These are phyloP conservation scores for Dilophus febrilis DNA, from an alignment of 2,888 invertebrate species.

Conservation along the genomic window DNA sequence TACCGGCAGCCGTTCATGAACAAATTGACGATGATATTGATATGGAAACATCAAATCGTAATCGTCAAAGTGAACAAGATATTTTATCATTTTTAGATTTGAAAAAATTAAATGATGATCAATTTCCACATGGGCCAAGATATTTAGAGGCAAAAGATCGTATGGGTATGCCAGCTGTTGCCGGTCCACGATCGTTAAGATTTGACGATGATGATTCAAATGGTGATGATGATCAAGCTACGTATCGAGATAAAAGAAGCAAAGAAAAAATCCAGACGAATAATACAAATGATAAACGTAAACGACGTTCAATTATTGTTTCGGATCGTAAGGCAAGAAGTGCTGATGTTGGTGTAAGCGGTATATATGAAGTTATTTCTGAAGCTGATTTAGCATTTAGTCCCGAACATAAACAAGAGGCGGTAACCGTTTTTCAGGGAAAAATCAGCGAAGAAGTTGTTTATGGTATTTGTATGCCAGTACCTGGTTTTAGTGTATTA, in stretches of 20 bases:
- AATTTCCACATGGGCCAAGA: slow-evolving; percentile 58
- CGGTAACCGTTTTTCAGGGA: slow-evolving; percentile 76
- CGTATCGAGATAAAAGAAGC: slow-evolving; percentile 9
- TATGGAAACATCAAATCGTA: slow-evolving; percentile 3
- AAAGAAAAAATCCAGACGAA: slow-evolving; percentile 4
- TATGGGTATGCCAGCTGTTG: slow-evolving; percentile 36
- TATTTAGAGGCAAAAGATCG: slow-evolving; percentile 37
- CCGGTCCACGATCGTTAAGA: slow-evolving; percentile 34
- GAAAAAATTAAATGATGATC: slow-evolving; percentile 35
- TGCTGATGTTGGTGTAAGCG: slow-evolving; percentile 78
- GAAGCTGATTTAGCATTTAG: slow-evolving; percentile 83
- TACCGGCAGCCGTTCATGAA: slow-evolving; percentile 25
- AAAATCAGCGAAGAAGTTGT: slow-evolving; percentile 77
- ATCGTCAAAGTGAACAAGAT: slow-evolving; percentile 19
- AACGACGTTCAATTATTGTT: slow-evolving; percentile 47
- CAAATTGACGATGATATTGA: slow-evolving; percentile 19
- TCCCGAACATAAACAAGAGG: slow-evolving; percentile 60
- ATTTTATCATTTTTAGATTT: slow-evolving; percentile 24
- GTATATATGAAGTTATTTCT: slow-evolving; percentile 79
- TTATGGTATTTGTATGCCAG: slow-evolving; percentile 81
- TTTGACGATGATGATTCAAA: no score
- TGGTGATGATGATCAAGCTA: slow-evolving; percentile 19
- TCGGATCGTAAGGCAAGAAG: slow-evolving; percentile 59
- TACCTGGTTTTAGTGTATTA: slow-evolving; percentile 72
- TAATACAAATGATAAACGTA: slow-evolving; percentile 20